Evolutionary conservation across 2,113 vertebrate genomes (phyloP).

Genomic region (Colistium nudipinnis): DNA sequence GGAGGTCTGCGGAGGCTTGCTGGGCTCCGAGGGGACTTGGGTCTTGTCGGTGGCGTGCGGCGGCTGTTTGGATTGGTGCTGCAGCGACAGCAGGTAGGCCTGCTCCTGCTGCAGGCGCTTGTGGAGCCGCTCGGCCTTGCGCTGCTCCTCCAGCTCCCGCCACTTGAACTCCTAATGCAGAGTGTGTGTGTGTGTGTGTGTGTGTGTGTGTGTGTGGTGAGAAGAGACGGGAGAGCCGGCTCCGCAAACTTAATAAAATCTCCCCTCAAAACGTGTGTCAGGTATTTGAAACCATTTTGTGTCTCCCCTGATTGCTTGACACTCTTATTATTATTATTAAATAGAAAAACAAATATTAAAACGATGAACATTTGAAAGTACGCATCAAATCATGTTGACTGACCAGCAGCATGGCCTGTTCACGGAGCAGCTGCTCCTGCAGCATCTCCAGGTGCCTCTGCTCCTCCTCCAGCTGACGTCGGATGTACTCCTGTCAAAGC

Average conservation of each 20-base stretch:
- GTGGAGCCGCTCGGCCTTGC: slow-evolving; percentile 94
- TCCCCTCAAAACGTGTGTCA: background rate
- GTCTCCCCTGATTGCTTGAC: no score
- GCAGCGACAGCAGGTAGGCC: slow-evolving; percentile 93
- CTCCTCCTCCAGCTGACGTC: slow-evolving; percentile 98
- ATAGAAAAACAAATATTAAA: no score
- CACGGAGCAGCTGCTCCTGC: slow-evolving; percentile 98
- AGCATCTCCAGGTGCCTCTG: slow-evolving; percentile 98
- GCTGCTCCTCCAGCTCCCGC: slow-evolving; percentile 96
- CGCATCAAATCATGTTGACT: slow-evolving; percentile 43
- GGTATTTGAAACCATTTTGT: background rate
- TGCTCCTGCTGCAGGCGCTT: slow-evolving; percentile 96
- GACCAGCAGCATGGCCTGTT: slow-evolving; percentile 98
- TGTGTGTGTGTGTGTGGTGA: slow-evolving; percentile 40
- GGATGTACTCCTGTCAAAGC: slow-evolving; percentile 93
- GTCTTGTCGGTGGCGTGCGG: slow-evolving; percentile 69
- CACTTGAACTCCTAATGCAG: slow-evolving; percentile 93
- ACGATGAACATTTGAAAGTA: no score
- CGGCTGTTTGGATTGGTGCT: slow-evolving; percentile 87
- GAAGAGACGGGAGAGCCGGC: slow-evolving; percentile 6
- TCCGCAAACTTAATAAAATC: background rate
- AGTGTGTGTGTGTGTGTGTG: no score
- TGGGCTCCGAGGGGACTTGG: slow-evolving; percentile 43
- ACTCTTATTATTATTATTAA: no score
- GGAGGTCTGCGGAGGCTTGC: slow-evolving; percentile 54